A percentile compares a stretch with the other conserved stretches of the same genome.
phyloP scores from a whole-genome alignment of 2,888 invertebrate genomes.

The Torymus texanus region DNA sequence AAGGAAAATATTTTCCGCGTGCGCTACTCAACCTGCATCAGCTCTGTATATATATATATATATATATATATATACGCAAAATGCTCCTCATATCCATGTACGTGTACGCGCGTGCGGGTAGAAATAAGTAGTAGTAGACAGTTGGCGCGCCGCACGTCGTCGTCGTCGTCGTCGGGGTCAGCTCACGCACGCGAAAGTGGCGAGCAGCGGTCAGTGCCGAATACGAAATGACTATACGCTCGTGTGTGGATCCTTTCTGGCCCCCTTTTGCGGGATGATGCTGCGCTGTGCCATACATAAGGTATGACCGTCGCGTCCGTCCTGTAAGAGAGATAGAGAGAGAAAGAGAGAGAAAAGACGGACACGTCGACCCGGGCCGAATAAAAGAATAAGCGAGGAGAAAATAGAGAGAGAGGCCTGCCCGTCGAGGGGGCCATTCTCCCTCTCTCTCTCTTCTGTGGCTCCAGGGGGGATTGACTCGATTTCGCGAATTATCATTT shows the following conservation, averaged over 20 bases:
- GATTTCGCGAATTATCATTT: slow-evolving; percentile 24
- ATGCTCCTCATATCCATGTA: too few relatives aligned
- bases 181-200: slow-evolving; percentile 71
- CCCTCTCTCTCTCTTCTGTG: neutral
- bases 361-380: neutral
- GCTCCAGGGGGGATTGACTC: neutral
- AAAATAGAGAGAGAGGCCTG: neutral
- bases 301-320: slow-evolving; percentile 67
- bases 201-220: slow-evolving; percentile 72
- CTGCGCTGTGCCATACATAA: slow-evolving; percentile 71
- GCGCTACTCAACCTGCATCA: too few relatives aligned
- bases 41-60: too few relatives aligned
- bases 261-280: slow-evolving; percentile 65
- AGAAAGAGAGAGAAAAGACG: too few relatives aligned
- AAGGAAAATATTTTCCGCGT: slow-evolving; percentile 18
- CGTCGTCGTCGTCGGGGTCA: slow-evolving; percentile 59
- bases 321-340: slow-evolving; percentile 29
- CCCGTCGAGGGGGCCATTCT: neutral
- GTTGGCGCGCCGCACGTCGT: slow-evolving; percentile 59
- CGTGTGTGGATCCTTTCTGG: slow-evolving; percentile 58
- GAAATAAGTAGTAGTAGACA: slow-evolving; percentile 46
- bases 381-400: slow-evolving; percentile 32
- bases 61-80: too few relatives aligned
- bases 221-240: slow-evolving; percentile 69
- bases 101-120: neutral